phyloP scores from a whole-genome alignment of 2,888 invertebrate species.

The Macrophya annulata region DNA sequence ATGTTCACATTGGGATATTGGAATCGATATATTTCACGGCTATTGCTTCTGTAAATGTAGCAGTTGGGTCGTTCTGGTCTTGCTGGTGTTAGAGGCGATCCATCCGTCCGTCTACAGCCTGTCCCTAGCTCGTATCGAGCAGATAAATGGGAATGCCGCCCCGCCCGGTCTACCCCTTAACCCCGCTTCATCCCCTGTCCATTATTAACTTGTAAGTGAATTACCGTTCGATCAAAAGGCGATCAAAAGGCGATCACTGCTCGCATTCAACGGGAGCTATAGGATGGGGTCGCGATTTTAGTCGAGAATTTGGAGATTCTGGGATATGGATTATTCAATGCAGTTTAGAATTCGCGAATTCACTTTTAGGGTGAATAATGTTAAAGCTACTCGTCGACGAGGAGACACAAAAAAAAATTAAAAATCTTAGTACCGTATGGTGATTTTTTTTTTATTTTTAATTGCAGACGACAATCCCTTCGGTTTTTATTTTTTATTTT shows the following conservation, averaged over 20 bases:
- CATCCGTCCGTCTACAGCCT: constrained; percentile 36
- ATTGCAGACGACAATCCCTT: background rate
- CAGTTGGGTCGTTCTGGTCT: background rate
- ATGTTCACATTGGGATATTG: constrained; percentile 16
- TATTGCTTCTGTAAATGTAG: constrained; percentile 46
- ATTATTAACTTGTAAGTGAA: constrained; percentile 79
- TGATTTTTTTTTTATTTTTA: background rate
- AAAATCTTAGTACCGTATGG: background rate
- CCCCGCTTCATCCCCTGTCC: constrained; percentile 66
- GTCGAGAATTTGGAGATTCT: constrained; percentile 47
- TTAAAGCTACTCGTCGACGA: too few species aligned
- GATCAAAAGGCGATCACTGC: constrained; percentile 66
- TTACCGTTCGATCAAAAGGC: constrained; percentile 78
- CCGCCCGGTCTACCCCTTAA: constrained; percentile 10
- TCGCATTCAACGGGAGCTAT: constrained; percentile 23
- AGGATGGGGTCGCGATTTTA: constrained; percentile 66
- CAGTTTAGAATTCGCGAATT: background rate
- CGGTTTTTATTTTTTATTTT: background rate
- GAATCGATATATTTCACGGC: constrained; percentile 58
- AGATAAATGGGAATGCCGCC: constrained; percentile 74
- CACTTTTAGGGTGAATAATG: background rate
- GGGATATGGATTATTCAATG: background rate
- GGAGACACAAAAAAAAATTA: background rate
- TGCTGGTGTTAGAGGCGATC: constrained; percentile 31
- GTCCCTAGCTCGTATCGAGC: constrained; percentile 55